Evolutionary conservation across 2,797 vertebrate species (phyloP).

Genomic region (Somateria mollissima): DNA sequence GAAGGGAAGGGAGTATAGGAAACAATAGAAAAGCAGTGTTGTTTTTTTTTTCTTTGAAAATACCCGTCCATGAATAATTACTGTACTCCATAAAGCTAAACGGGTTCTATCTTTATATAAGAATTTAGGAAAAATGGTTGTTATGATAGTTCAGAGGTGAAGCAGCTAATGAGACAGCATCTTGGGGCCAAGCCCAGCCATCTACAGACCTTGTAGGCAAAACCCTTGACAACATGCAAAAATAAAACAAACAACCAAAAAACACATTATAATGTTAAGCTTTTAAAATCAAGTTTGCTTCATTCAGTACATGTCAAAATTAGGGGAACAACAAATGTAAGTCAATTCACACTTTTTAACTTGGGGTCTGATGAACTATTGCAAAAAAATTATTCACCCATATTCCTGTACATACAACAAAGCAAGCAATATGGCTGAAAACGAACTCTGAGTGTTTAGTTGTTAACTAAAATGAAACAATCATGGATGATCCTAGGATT

Average conservation of each 20-base stretch:
- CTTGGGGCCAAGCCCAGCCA: background rate
- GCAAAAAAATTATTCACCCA: background rate
- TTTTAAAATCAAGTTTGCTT: background rate
- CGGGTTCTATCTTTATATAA: background rate
- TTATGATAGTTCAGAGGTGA: background rate
- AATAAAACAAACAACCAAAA: too few species aligned
- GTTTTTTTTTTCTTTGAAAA: background rate
- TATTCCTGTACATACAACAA: background rate
- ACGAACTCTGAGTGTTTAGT: background rate
- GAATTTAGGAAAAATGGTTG: background rate
- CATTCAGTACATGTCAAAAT: background rate
- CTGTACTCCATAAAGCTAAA: background rate
- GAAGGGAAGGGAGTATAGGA: background rate
- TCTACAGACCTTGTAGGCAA: background rate
- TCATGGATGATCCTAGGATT: background rate
- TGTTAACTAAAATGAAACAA: background rate
- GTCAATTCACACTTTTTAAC: background rate
- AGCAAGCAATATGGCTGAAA: background rate
- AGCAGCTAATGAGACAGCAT: background rate
- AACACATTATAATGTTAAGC: background rate
- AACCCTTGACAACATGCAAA: background rate
- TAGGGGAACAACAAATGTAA: background rate
- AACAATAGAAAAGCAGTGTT: background rate
- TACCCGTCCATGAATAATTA: background rate
- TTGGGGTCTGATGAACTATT: background rate